phyloP scores from a whole-genome alignment of 2,888 invertebrate genomes.

The Ennomos fuscantarius region DNA sequence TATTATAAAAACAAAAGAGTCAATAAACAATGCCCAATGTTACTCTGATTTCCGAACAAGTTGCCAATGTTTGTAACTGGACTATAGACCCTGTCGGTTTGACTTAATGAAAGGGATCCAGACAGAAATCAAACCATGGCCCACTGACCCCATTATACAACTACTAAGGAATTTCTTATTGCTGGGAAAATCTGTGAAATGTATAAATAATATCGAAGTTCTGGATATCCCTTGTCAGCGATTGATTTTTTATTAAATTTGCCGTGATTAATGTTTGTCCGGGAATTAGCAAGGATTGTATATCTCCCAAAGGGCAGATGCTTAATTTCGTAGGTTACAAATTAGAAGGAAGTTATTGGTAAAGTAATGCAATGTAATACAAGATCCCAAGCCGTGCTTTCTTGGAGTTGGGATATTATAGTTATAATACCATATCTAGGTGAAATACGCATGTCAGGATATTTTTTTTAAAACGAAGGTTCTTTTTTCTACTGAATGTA shows the following conservation, averaged over 20 bases:
- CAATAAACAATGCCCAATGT: slow-evolving; percentile 25
- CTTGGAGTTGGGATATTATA: no score
- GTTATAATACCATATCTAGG: no score
- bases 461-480: no score
- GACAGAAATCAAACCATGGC: slow-evolving; percentile 19
- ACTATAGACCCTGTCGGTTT: no score
- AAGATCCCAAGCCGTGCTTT: no score
- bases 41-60: slow-evolving; percentile 10
- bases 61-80: slow-evolving; percentile 4
- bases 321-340: no score
- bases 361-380: no score
- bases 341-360: no score
- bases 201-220: slow-evolving; percentile 9
- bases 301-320: no score
- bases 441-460: no score
- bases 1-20: slow-evolving; percentile 15
- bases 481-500: no score
- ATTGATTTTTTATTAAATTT: slow-evolving; percentile 15
- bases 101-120: slow-evolving; percentile 19
- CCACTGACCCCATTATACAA: slow-evolving; percentile 8
- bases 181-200: slow-evolving; percentile 8
- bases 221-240: neutral
- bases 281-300: neutral
- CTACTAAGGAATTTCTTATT: slow-evolving; percentile 8
- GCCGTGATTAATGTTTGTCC: slow-evolving; percentile 8